Base-by-base conservation (phyloP, 2,888 invertebrate species). In the Dicroscelio sp. region DNA sequence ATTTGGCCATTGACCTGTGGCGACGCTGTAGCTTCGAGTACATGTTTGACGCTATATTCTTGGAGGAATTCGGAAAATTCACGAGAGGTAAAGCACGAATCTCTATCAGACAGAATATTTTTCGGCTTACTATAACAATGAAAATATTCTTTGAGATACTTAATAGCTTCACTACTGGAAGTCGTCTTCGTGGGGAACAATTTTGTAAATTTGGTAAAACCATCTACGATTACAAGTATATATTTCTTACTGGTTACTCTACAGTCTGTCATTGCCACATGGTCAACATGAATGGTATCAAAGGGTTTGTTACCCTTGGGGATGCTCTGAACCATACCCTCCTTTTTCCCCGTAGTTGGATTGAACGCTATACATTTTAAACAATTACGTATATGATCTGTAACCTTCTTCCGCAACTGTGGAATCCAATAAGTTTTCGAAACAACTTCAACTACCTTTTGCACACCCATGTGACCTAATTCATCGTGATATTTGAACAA, bases 1-100 rank as follows among this genome's bases (percentile, higher is more conserved):
- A 86, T 52, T 35, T 86, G 86, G 0, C 86, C 86, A 10, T 79
- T 86, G 1, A 80, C 80, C 20, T 80, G 52, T 10, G 86, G 80
- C 25, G 86, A 69, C 17, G 23, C 43, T 6, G 86, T 79, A 6
- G 86, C 86, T 23, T 79, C 33, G 25, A 20, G 25, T 3, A 73
- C 20, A 71, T 86, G 79, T 31, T 71, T 33, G 6, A 86, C 48
- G 6, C 76, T 78, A 31, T 33, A 78, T 5, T 38, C 43, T 43
- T 23, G 1, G 10, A 43, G 5, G 27, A 69, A 69, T 20, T 69
- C 69, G 23, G 14, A 14, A 69, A 69, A 69, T 23, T 78, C 76
- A 38, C 17, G 17, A 1, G 76, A 76, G 1, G 38, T 76, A 17
- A 76, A 76, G 27, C 76, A 17, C 27, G 76, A 27, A 1, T 60